These are phyloP conservation scores for Saturnia japonica DNA, from an alignment of 2,888 invertebrate genomes.

Conservation along the genomic window DNA sequence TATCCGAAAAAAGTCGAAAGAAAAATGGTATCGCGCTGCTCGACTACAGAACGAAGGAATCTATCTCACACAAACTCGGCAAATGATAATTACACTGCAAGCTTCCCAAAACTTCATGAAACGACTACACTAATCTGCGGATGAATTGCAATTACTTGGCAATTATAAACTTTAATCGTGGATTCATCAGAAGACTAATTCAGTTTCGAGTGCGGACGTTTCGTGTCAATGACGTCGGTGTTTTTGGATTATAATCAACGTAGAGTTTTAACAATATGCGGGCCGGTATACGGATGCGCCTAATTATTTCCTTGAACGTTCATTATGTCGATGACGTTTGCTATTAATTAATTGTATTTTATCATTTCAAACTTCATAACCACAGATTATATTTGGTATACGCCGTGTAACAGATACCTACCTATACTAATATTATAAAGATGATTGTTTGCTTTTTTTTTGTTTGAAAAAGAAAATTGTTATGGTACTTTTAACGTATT, in stretches of 20 bases:
- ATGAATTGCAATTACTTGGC: constrained; percentile 3
- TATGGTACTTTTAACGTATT: neutral
- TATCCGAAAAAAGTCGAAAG: neutral
- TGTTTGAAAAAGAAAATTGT: neutral
- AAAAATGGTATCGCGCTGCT: neutral
- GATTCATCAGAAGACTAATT: neutral
- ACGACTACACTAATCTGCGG: constrained; percentile 10
- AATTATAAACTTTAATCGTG: constrained; percentile 5
- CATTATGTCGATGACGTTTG: constrained; percentile 38
- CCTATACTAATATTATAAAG: no score
- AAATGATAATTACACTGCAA: constrained; percentile 7
- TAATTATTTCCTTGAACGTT: constrained; percentile 67
- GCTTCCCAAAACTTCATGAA: constrained; percentile 9
- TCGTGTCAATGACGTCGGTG: neutral
- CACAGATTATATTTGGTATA: neutral
- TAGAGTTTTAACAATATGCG: constrained; percentile 23
- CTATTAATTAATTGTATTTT: constrained; percentile 1
- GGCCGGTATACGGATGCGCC: constrained; percentile 47
- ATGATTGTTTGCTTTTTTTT: neutral
- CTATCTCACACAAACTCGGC: neutral
- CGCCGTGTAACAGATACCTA: neutral
- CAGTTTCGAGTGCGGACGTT: constrained; percentile 2
- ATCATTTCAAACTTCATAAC: neutral
- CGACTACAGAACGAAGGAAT: constrained; percentile 22
- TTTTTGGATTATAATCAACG: constrained; percentile 4